Evolutionary conservation across 2,888 invertebrate genomes (phyloP).

Genomic region (Agrotis ipsilon): DNA sequence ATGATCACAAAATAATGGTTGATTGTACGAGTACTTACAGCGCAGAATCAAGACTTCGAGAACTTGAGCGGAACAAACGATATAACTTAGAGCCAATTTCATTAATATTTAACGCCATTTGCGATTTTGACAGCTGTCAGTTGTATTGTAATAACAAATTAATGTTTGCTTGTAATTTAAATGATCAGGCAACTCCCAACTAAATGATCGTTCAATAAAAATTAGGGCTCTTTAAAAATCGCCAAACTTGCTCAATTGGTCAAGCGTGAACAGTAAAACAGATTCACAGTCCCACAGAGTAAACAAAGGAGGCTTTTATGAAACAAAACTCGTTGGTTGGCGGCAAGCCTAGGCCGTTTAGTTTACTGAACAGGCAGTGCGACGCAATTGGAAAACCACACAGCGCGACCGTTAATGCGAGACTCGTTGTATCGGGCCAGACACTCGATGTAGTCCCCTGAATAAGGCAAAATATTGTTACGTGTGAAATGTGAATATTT

Average conservation of each 20-base stretch:
- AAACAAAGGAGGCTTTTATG: constrained; percentile 46
- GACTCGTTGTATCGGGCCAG: constrained; percentile 35
- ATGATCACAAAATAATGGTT: constrained; percentile 37
- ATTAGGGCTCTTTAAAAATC: not conserved
- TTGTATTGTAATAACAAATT: too few relatives aligned
- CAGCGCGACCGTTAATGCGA: constrained; percentile 29
- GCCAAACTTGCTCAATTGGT: constrained; percentile 19
- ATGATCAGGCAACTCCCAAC: too few relatives aligned
- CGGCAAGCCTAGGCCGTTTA: constrained; percentile 31
- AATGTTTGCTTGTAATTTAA: too few relatives aligned
- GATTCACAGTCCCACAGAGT: constrained; percentile 26
- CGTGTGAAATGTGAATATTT: constrained; percentile 1
- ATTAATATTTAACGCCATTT: too few relatives aligned
- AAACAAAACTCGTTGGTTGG: constrained; percentile 33
- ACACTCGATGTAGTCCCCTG: constrained; percentile 5
- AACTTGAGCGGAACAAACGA: not conserved
- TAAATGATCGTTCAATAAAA: too few relatives aligned
- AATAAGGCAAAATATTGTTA: not conserved
- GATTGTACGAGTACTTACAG: constrained; percentile 16
- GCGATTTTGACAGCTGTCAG: too few relatives aligned
- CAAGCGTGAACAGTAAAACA: constrained; percentile 6
- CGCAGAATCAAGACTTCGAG: not conserved
- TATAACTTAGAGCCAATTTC: too few relatives aligned
- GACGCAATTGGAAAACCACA: constrained; percentile 49
- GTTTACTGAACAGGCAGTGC: constrained; percentile 34